Conservation (phyloP, 2,888 invertebrate species). For the Mycogona germanica region DNA sequence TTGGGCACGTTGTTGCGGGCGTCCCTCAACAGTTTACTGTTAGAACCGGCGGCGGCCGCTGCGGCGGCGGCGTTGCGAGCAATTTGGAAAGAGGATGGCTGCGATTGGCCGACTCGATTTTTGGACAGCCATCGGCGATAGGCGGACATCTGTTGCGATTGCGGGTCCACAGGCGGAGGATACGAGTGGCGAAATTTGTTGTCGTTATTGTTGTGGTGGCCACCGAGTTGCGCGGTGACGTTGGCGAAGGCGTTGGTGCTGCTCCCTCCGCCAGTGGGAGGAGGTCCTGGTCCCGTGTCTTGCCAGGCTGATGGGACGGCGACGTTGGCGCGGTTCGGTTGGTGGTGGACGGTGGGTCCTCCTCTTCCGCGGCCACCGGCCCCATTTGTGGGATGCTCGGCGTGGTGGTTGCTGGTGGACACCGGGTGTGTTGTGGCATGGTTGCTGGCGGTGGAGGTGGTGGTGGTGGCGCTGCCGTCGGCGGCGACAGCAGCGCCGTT, state of each 20-base stretch:
- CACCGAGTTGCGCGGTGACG: no score
- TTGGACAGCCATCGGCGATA: constrained; percentile 64
- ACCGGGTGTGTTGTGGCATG: no score
- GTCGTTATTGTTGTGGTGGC: no score
- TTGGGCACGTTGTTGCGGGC: neutral
- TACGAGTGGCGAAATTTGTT: neutral
- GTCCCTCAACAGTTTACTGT: neutral
- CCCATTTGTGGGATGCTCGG: neutral
- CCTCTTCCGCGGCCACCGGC: neutral
- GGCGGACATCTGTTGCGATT: constrained; percentile 47
- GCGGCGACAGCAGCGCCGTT: no score
- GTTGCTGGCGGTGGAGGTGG: no score
- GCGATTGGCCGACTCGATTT: constrained; percentile 51
- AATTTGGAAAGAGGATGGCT: neutral
- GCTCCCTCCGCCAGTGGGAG: no score
- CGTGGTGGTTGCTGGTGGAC: neutral
- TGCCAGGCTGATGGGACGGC: no score
- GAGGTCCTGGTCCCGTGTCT: no score
- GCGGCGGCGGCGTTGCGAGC: neutral
- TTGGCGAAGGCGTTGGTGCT: no score
- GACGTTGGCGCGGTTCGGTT: neutral
- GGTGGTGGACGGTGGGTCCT: neutral
- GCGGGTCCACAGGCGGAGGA: constrained; percentile 36
- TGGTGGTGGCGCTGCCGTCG: no score
- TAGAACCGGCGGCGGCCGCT: neutral